Conservation (phyloP, 2,113 vertebrate genomes). For the Euleptes europaea region DNA sequence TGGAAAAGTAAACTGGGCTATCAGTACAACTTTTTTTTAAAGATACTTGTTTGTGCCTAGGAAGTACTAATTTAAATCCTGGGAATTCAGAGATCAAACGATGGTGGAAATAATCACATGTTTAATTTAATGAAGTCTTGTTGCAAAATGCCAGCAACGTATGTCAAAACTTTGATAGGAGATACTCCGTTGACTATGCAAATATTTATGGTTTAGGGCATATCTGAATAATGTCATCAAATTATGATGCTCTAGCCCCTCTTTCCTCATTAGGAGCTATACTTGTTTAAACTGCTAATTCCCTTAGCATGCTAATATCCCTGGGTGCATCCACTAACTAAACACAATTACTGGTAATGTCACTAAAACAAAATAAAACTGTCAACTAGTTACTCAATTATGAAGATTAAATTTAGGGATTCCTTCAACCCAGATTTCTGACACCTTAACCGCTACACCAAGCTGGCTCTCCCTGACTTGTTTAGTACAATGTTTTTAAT, state of each 20-base stretch:
- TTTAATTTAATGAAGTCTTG: slow-evolving; percentile 61
- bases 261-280: not conserved
- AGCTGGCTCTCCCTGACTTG: no score
- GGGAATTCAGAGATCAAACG: slow-evolving; percentile 55
- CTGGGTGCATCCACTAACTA: not conserved
- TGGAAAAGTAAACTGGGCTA: slow-evolving; percentile 11
- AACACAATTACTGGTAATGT: slow-evolving; percentile 15
- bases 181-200: slow-evolving; percentile 39
- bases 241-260: rapidly evolving
- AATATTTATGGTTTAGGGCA: slow-evolving; percentile 26
- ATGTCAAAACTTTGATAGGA: slow-evolving; percentile 56
- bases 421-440: not conserved
- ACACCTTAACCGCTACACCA: no score
- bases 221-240: not conserved
- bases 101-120: slow-evolving; percentile 52
- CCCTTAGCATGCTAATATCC: not conserved
- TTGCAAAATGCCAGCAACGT: slow-evolving; percentile 57
- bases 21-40: slow-evolving; percentile 26
- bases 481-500: no score
- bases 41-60: slow-evolving; percentile 41
- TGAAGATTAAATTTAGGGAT: slow-evolving; percentile 23
- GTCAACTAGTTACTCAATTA: slow-evolving; percentile 19
- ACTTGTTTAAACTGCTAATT: slow-evolving; percentile 4
- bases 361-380: not conserved
- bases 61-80: slow-evolving; percentile 55